phyloP scores from a whole-genome alignment of 2,797 vertebrate genomes.

The Craterocephalus amniculus region DNA sequence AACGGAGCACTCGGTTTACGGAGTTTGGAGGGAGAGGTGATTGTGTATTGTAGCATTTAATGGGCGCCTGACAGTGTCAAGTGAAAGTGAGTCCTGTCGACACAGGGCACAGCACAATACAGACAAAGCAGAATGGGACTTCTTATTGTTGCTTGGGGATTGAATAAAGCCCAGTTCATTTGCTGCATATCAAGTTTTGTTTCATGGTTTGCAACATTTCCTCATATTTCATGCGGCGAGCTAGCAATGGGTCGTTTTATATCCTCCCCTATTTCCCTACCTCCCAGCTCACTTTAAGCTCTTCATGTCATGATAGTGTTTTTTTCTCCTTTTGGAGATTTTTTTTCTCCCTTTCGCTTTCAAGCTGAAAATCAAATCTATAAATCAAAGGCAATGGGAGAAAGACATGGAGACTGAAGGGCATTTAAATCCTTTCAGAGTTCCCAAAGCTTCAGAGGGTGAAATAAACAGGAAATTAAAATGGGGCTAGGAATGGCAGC shows the following conservation, averaged over 20 bases:
- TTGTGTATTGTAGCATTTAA: constrained; percentile 67
- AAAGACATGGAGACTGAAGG: constrained; percentile 71
- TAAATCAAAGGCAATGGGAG: constrained; percentile 80
- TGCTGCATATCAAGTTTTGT: constrained; percentile 76
- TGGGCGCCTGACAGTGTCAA: constrained; percentile 62
- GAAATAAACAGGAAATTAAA: constrained; percentile 82
- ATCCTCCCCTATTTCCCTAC: constrained; percentile 70
- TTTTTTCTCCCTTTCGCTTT: constrained; percentile 66
- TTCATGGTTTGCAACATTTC: constrained; percentile 74
- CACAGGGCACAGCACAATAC: constrained; percentile 67
- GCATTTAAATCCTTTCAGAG: constrained; percentile 78
- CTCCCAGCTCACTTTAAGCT: constrained; percentile 78
- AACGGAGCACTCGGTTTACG: constrained; percentile 50
- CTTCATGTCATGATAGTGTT: constrained; percentile 59
- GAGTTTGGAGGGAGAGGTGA: constrained; percentile 61
- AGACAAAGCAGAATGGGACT: constrained; percentile 59
- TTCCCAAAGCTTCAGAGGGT: constrained; percentile 68
- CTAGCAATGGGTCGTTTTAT: constrained; percentile 70
- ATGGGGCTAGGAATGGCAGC: constrained; percentile 71
- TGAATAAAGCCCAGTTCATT: constrained; percentile 79
- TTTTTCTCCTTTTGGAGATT: constrained; percentile 56
- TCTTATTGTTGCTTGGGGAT: constrained; percentile 74
- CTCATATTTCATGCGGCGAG: constrained; percentile 73
- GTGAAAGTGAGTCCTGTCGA: constrained; percentile 67
- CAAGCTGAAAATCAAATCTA: constrained; percentile 79